These are phyloP conservation scores for Drymonia ruficornis DNA, from an alignment of 2,888 invertebrate species.

Conservation along the genomic window DNA sequence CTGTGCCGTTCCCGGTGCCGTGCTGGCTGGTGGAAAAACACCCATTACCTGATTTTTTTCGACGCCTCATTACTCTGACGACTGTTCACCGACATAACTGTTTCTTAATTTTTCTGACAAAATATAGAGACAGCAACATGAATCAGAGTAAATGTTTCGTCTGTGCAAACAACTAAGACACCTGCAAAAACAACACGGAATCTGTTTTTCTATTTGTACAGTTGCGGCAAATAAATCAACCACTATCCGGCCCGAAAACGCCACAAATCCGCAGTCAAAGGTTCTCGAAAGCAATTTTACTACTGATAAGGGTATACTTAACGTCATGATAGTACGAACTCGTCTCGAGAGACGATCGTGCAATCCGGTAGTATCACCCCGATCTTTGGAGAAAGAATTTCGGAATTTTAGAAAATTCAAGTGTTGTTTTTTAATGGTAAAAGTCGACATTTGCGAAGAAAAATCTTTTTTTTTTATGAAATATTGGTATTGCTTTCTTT, in stretches of 20 bases:
- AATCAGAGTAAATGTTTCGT: too few species aligned
- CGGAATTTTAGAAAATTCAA: neutral
- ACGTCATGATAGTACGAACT: conserved; percentile 7
- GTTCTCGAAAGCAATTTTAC: conserved; percentile 4
- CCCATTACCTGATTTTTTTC: too few species aligned
- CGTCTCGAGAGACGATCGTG: conserved; percentile 4
- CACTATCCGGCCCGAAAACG: conserved; percentile 8
- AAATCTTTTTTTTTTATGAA: too few species aligned
- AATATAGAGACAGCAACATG: too few species aligned
- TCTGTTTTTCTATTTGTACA: neutral
- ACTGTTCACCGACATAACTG: too few species aligned
- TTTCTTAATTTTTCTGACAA: too few species aligned
- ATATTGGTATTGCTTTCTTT: too few species aligned
- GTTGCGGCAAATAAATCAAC: conserved; percentile 9
- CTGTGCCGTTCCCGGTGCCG: too few species aligned
- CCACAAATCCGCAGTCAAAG: neutral
- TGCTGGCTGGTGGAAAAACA: too few species aligned
- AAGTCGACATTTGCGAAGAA: too few species aligned
- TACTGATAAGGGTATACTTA: conserved; percentile 14
- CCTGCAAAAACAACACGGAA: conserved; percentile 2
- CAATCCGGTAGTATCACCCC: neutral
- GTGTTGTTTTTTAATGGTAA: too few species aligned
- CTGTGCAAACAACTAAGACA: neutral
- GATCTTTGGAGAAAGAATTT: neutral
- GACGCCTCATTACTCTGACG: too few species aligned